These are phyloP conservation scores for Eonycteris spelaea DNA, from an alignment of 2,113 vertebrate genomes.

Conservation along the genomic window DNA sequence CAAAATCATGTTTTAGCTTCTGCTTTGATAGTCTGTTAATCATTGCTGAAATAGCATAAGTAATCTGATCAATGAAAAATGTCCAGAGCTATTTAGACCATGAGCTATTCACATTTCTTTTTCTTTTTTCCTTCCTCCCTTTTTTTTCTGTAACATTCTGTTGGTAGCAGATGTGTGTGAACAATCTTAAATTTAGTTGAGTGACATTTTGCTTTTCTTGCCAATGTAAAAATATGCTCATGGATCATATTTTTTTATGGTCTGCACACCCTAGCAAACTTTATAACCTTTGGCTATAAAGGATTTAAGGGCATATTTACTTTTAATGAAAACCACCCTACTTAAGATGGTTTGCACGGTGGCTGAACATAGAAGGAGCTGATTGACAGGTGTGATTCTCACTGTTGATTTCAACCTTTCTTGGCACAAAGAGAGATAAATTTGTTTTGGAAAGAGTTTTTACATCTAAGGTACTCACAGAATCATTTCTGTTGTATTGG, in stretches of 20 bases:
- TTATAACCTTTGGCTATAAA: slow-evolving; percentile 20
- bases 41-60: slow-evolving; percentile 42
- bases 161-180: slow-evolving; percentile 66
- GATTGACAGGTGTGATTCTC: neutral
- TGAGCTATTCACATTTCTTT: neutral
- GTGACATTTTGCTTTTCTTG: slow-evolving; percentile 70
- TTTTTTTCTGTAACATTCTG: slow-evolving; percentile 46
- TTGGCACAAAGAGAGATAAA: neutral
- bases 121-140: neutral
- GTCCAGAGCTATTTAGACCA: neutral
- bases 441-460: neutral
- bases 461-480: neutral
- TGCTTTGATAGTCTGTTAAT: slow-evolving; percentile 38
- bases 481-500: neutral
- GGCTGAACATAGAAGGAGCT: neutral
- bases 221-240: slow-evolving; percentile 63
- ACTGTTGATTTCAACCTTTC: neutral
- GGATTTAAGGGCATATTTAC: neutral
- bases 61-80: slow-evolving; percentile 42
- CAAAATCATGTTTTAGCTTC: neutral
- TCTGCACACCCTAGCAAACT: neutral
- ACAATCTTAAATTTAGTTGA: slow-evolving; percentile 70
- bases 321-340: neutral
- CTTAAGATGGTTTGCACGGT: neutral
- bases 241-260: neutral